Conservation (phyloP, 2,113 vertebrate genomes). For the Ceyx margarethae region DNA sequence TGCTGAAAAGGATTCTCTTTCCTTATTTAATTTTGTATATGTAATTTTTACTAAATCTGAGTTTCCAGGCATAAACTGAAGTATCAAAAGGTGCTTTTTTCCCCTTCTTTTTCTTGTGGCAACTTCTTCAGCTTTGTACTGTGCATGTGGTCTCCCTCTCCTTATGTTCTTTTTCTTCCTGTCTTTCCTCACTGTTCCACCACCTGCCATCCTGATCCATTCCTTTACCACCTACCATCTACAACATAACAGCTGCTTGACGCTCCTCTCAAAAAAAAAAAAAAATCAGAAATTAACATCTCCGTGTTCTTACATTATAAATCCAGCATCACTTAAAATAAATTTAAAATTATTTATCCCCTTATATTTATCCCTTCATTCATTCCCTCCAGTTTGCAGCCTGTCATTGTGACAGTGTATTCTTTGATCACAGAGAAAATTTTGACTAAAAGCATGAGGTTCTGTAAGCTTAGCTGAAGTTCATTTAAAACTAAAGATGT, state of each 20-base stretch:
- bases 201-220: background rate
- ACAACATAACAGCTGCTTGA: background rate
- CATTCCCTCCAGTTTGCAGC: background rate
- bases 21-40: background rate
- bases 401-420: background rate
- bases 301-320: background rate
- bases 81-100: background rate
- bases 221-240: background rate
- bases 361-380: background rate
- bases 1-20: background rate
- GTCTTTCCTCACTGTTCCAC: background rate
- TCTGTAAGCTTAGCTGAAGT: conserved; percentile 14
- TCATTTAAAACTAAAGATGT: background rate
- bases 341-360: background rate
- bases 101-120: background rate
- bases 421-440: background rate
- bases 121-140: background rate
- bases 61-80: background rate
- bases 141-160: background rate
- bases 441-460: background rate
- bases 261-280: background rate
- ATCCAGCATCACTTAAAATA: background rate
- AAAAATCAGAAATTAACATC: background rate
- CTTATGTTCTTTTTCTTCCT: conserved; percentile 6
- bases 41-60: background rate